Percentiles rank a stretch among this genome's conserved stretches.
Evolutionary conservation across 2,888 invertebrate species (phyloP).

Genomic region (Drosophila infuscata): DNA sequence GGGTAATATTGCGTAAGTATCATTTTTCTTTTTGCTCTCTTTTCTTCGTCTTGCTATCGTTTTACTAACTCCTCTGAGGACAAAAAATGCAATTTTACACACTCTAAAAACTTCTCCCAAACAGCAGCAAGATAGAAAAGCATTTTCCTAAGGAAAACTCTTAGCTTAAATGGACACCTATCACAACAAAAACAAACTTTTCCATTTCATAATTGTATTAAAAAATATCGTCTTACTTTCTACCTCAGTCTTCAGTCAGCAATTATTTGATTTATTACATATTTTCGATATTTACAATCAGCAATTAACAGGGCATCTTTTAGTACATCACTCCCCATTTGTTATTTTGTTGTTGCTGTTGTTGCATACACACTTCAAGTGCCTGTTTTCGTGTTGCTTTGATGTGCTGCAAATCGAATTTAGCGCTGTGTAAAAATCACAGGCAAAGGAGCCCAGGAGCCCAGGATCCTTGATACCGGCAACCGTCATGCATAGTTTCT

Average conservation of each 20-base stretch:
- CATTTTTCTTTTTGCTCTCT: neutral
- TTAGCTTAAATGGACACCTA: neutral
- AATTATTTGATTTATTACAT: neutral
- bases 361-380: conserved; percentile 20
- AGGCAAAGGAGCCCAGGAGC: conserved; percentile 17
- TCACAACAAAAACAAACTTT: neutral
- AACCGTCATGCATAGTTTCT: conserved; percentile 17
- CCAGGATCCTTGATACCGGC: neutral
- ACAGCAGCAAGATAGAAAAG: neutral
- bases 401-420: conserved; percentile 77
- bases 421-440: conserved; percentile 45
- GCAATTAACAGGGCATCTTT: conserved; percentile 14
- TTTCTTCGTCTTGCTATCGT: no score
- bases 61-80: neutral
- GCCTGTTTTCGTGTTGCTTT: conserved; percentile 49
- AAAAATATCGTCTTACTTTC: neutral
- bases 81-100: neutral
- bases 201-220: neutral
- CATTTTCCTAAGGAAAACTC: neutral
- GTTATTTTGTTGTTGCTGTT: conserved; percentile 27
- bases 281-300: neutral
- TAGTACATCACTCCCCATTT: conserved; percentile 14
- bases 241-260: no score
- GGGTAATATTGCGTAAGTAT: neutral
- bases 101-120: neutral